Base-by-base conservation (phyloP, 64 coral and sea anemone species). In the Platygyra sinensis region DNA sequence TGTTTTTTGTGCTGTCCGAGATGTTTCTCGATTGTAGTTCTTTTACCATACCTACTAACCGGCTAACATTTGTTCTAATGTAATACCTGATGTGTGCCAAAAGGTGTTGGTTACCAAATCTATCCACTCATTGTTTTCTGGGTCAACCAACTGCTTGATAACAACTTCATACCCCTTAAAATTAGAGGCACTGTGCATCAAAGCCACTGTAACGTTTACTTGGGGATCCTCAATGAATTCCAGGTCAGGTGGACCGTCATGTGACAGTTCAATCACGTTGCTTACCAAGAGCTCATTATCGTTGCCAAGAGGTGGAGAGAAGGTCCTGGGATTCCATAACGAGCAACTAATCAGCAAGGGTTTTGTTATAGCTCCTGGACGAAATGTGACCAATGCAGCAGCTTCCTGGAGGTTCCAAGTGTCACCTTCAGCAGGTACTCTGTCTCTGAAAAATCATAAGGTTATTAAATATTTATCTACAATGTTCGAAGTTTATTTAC, bases 111-210 rank as follows among this genome's bases (percentile, higher is more conserved):
- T 57, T 2, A 62, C 79, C 5, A 81, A 8, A 15, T 81, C 79
- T 36, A 62, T 59, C 79, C 79, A 81, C 36, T 81, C 79, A 63
- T 81, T 81, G 28, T 16, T 81, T 7, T 62, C 55, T 29, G 15
- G 10, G 57, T 81, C 79, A 30, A 62, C 11, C 17, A 63, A 59
- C 17, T 19, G 30, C 33, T 81, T 81, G 11, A 81, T 63, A 55
- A 81, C 79, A 55, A 81, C n/a, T 81, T 81, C 79, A 30, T 81
- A 81, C 1, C 79, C 79, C 51, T 22, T 7, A 1, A 63, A 31
- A 19, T 36, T 18, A 14, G 79, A 30, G 3, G 79, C 79, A 63
- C 79, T 62, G 79, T 81, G 79, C n/a, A 59, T 62, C 19, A 81
- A 30, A 63, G 18, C 55, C 30, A 81, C 17, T 15, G 12, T 57